phyloP scores from a whole-genome alignment of 2,888 invertebrate species.

The Apamea crenata region DNA sequence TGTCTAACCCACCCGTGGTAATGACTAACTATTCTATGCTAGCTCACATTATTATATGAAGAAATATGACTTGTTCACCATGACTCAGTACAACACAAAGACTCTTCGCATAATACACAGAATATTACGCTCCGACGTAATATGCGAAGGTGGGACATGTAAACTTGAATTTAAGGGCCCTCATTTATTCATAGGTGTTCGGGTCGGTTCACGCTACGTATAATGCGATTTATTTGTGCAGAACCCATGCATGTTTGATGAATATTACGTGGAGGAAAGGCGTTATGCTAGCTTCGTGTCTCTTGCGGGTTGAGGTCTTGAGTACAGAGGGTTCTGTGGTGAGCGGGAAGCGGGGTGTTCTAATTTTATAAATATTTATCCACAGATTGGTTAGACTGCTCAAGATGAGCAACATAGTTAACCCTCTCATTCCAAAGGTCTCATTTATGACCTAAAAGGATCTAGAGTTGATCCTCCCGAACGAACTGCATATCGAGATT shows the following conservation, averaged over 20 bases:
- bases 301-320: slow-evolving; percentile 35
- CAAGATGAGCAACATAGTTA: neutral
- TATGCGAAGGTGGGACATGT: slow-evolving; percentile 60
- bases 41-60: slow-evolving; percentile 23
- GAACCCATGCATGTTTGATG: slow-evolving; percentile 80
- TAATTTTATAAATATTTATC: neutral
- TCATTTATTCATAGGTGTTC: slow-evolving; percentile 78
- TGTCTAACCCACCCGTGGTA: slow-evolving; percentile 14
- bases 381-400: too few relatives aligned
- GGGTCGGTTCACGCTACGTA: slow-evolving; percentile 72
- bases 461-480: neutral
- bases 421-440: neutral
- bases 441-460: neutral
- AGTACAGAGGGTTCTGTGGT: slow-evolving; percentile 18
- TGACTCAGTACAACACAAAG: slow-evolving; percentile 54
- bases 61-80: slow-evolving; percentile 46
- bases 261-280: slow-evolving; percentile 64
- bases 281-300: slow-evolving; percentile 37
- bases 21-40: slow-evolving; percentile 25
- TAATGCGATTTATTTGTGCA: slow-evolving; percentile 84
- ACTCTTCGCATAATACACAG: slow-evolving; percentile 49
- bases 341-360: neutral
- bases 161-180: slow-evolving; percentile 74
- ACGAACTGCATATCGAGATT: neutral
- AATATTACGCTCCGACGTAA: slow-evolving; percentile 40